phyloP scores from a whole-genome alignment of 2,113 vertebrate genomes.

The Cynocephalus volans region DNA sequence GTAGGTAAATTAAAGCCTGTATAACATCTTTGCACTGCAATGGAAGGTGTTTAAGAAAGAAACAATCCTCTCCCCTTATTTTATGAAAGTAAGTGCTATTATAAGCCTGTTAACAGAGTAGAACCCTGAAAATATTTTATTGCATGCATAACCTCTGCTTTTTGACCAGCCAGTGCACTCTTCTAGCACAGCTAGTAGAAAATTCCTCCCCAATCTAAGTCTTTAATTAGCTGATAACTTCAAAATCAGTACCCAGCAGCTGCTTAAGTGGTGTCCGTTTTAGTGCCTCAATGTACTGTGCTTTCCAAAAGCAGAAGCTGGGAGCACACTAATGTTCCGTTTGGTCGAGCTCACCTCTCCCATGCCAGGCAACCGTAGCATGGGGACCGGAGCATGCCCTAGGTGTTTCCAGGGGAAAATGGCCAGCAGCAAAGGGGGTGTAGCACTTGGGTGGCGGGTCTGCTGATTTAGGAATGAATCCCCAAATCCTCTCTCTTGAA shows the following conservation, averaged over 20 bases:
- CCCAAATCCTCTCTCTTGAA: neutral
- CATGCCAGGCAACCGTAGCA: neutral
- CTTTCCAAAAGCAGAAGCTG: neutral
- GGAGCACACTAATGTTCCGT: neutral
- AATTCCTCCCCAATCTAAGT: neutral
- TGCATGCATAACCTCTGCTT: neutral
- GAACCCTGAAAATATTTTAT: neutral
- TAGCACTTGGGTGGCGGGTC: neutral
- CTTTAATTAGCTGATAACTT: neutral
- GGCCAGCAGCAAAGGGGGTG: neutral
- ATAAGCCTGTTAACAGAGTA: neutral
- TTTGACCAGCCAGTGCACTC: neutral
- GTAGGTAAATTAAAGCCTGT: neutral
- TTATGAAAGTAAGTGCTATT: neutral
- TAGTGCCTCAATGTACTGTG: rapidly evolving
- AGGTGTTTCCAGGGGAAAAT: too few relatives aligned
- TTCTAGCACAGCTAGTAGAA: neutral
- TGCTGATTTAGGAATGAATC: neutral
- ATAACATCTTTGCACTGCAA: neutral
- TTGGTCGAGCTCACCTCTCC: neutral
- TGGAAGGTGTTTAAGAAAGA: neutral
- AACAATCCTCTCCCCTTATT: neutral
- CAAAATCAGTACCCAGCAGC: neutral
- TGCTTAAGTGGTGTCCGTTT: neutral
- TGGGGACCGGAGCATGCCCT: neutral